A percentile compares a stretch with the other conserved stretches of the same genome.
Evolutionary conservation across 2,888 invertebrate genomes (phyloP).

Genomic region (Caenorhabditis sp.): DNA sequence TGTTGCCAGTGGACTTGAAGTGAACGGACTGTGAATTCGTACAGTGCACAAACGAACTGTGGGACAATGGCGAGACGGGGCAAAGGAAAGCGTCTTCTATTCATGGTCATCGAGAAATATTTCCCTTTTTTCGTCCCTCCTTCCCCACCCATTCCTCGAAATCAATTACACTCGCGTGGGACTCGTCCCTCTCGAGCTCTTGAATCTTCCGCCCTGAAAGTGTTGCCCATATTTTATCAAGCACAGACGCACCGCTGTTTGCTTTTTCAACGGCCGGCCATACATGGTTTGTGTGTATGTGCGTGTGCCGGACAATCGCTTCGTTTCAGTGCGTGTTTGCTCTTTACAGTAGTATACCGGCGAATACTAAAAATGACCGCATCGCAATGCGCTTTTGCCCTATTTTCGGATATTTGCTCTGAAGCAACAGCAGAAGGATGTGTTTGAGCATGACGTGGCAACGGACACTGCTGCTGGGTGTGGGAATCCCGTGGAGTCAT

Average conservation of each 20-base stretch:
- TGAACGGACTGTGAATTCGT: not conserved
- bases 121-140: not conserved
- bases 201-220: not conserved
- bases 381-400: not conserved
- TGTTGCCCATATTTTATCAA: slow-evolving; percentile 29
- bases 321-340: slow-evolving; percentile 28
- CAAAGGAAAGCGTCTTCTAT: slow-evolving; percentile 11
- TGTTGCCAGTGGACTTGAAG: slow-evolving; percentile 73
- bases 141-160: not conserved
- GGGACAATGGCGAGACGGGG: slow-evolving; percentile 4
- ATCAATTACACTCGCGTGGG: slow-evolving; percentile 6
- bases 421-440: slow-evolving; percentile 6
- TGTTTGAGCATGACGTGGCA: slow-evolving; percentile 20
- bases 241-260: slow-evolving; percentile 17
- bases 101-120: not conserved
- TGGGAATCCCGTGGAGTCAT: not conserved
- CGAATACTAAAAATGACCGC: slow-evolving; percentile 13
- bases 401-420: slow-evolving; percentile 23
- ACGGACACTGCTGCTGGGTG: not conserved
- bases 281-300: slow-evolving; percentile 24
- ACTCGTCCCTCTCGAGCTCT: not conserved
- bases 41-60: not conserved
- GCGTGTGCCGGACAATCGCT: slow-evolving; percentile 12
- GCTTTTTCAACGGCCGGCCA: slow-evolving; percentile 35
- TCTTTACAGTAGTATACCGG: slow-evolving; percentile 28